Base-by-base conservation (phyloP, 2,888 invertebrate species). In the Drosophila hamatofila region DNA sequence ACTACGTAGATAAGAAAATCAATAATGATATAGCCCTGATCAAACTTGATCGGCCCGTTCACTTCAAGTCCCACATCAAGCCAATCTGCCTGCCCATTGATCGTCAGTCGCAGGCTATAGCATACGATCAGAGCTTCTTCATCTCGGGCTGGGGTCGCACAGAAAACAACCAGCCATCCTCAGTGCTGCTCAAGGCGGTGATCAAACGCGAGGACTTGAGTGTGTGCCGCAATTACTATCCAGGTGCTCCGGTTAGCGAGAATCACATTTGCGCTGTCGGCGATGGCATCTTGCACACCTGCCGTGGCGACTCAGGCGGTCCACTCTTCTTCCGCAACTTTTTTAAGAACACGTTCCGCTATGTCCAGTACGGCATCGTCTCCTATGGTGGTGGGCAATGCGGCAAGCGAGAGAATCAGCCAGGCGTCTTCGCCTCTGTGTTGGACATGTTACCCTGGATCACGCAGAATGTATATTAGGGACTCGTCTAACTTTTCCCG, bases 1-100 rank as follows among this genome's bases (percentile, higher is more conserved):
- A 93, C 5, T 95, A 94, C 76, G 93, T 68, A 7, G 69, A 72
- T 2, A 61, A 75, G 0, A 82, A 80, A 30, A 87, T 93, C 21
- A 90, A 92, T 16, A 92, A 95, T 76, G 96, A 96, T 77, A 94
- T 96, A 54, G 96, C 94, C 1, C 87, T 96, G 7, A 89, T 95
- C 58, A 93, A 95, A 78, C 58, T 92, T 4, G 67, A 88, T 35
- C 79, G 81, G 0, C 25, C 76, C 12, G 92, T 90, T 0, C 52
- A 58, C 82, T 54, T 72, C 48, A 44, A 71, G 79, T 72, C 9
- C 7, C 91, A 91, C 62, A 92, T 92, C 14, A 84, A 80, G 35
- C 89, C 92, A 12, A 71, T 92, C 21, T 92, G 92, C 27, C 72
- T 92, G 62, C 92, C 92, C 2, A 89, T 92, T 27, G 84, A 87